Percentiles rank a stretch among this genome's conserved stretches.
Evolutionary conservation across 2,888 invertebrate genomes (phyloP).

Genomic region (Disparrhopalites patrizii): DNA sequence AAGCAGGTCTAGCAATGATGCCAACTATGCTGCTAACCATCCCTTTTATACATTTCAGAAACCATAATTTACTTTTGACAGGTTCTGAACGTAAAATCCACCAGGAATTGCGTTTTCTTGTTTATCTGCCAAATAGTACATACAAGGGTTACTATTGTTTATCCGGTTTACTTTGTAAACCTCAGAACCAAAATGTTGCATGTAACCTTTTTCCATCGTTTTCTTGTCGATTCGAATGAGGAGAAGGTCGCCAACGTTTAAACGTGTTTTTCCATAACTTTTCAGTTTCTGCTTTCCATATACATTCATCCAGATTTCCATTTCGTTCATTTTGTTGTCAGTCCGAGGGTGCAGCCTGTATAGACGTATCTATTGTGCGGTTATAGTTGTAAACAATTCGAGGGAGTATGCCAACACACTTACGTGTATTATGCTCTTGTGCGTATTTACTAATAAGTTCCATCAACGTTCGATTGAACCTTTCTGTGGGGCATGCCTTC

Average conservation of each 20-base stretch:
- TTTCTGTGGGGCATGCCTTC: slow-evolving; percentile 30
- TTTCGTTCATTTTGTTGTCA: background rate
- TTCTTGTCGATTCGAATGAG: background rate
- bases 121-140: slow-evolving; percentile 15
- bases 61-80: background rate
- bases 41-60: background rate
- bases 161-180: background rate
- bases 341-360: background rate
- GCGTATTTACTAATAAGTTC: too few species aligned
- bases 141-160: slow-evolving; percentile 17
- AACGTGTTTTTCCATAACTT: background rate
- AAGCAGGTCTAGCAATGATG: background rate
- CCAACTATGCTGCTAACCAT: background rate
- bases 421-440: too few species aligned
- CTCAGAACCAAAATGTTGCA: background rate
- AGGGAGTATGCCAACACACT: slow-evolving; percentile 9
- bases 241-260: background rate
- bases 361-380: background rate
- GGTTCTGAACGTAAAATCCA: slow-evolving; percentile 25
- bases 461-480: slow-evolving; percentile 34
- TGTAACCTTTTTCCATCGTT: background rate
- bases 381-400: background rate
- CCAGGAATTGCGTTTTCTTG: slow-evolving; percentile 3
- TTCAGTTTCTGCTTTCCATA: background rate
- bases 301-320: background rate